Evolutionary conservation across 2,797 vertebrate genomes (phyloP).

Genomic region (Myotis daubentonii): DNA sequence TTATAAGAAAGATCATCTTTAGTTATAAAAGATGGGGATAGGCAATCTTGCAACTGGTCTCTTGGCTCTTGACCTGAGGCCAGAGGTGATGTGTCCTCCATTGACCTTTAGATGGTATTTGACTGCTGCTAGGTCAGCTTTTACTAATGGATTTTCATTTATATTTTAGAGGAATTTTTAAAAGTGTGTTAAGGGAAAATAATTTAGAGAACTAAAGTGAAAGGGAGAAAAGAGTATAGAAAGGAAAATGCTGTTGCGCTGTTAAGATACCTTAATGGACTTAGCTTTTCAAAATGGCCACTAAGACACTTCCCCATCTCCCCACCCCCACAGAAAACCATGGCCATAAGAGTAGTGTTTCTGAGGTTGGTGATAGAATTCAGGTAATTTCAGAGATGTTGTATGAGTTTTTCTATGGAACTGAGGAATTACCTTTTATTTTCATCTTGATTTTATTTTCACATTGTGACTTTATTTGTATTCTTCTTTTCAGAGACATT

Average conservation of each 20-base stretch:
- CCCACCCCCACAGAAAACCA: neutral
- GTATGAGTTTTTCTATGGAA: neutral
- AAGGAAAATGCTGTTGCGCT: neutral
- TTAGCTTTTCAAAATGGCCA: neutral
- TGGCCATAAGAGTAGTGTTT: neutral
- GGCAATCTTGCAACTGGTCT: neutral
- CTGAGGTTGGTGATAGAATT: neutral
- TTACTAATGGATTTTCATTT: slow-evolving; percentile 44
- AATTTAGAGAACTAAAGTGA: slow-evolving; percentile 13
- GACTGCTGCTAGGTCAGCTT: neutral
- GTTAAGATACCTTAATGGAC: neutral
- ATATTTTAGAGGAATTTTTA: neutral
- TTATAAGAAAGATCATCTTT: neutral
- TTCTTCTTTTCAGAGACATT: neutral
- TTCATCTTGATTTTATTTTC: neutral
- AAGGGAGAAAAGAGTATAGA: neutral
- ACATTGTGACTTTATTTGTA: neutral
- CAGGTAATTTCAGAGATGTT: neutral
- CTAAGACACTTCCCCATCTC: neutral
- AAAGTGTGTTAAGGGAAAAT: slow-evolving; percentile 2
- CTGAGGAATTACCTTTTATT: neutral
- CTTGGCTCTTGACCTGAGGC: neutral
- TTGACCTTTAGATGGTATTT: neutral
- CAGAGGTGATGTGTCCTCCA: neutral
- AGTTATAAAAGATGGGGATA: neutral